Evolutionary conservation across 2,113 vertebrate genomes (phyloP).

Genomic region (Propithecus coquereli): DNA sequence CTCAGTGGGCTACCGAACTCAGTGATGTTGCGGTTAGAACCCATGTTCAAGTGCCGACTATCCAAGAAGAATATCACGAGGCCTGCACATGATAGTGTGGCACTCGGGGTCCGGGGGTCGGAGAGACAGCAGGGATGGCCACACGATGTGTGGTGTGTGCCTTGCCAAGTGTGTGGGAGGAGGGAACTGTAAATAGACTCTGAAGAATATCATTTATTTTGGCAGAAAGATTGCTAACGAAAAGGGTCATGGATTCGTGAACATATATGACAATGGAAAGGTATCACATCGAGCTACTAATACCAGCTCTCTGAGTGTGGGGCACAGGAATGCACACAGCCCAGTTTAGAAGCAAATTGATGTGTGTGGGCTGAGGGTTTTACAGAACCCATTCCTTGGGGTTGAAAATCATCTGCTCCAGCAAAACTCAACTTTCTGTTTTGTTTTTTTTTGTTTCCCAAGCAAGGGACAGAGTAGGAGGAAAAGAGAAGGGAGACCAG

Average conservation of each 20-base stretch:
- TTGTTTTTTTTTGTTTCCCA: neutral
- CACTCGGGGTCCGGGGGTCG: neutral
- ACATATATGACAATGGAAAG: neutral
- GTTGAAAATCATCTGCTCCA: conserved; percentile 41
- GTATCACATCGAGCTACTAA: neutral
- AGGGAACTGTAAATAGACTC: neutral
- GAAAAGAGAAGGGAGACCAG: conserved; percentile 43
- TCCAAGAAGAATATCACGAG: neutral
- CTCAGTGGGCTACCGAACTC: neutral
- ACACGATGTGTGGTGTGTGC: neutral
- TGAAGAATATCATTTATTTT: neutral
- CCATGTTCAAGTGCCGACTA: neutral
- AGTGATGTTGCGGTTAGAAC: neutral
- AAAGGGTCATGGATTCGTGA: neutral
- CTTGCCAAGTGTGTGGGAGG: neutral
- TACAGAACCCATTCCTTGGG: neutral
- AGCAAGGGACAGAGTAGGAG: conserved; percentile 19
- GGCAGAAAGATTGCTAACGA: neutral
- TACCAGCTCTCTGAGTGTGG: neutral
- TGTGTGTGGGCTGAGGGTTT: neutral
- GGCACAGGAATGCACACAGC: neutral
- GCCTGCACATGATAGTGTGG: accelerated
- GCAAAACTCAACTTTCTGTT: conserved; percentile 23
- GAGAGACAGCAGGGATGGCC: too few relatives aligned
- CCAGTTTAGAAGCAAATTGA: neutral